Percentiles rank a stretch among this genome's conserved stretches.
Conservation (phyloP, 2,797 vertebrate genomes). For the Lerista edwardsae region DNA sequence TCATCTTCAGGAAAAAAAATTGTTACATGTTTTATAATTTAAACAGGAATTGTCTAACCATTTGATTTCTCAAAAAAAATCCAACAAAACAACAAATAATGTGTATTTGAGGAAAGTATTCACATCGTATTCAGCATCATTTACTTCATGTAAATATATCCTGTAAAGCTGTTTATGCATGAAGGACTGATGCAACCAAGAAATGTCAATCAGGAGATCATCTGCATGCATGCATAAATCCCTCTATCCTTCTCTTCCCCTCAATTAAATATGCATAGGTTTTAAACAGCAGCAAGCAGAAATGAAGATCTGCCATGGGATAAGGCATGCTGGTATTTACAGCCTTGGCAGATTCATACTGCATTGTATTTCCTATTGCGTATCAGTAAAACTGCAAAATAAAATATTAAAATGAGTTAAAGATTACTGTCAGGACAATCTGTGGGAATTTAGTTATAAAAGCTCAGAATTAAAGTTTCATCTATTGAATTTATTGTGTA, state of each 20-base stretch:
- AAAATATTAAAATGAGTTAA: neutral
- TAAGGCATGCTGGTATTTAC: neutral
- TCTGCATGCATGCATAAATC: conserved; percentile 44
- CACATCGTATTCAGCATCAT: conserved; percentile 58
- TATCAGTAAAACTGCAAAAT: neutral
- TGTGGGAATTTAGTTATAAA: neutral
- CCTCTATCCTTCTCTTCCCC: conserved; percentile 16
- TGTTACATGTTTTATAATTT: conserved; percentile 27
- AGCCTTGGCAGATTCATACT: neutral
- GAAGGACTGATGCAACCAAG: conserved; percentile 66
- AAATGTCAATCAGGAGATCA: conserved; percentile 67
- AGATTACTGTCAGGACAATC: neutral
- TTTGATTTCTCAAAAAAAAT: conserved; percentile 7
- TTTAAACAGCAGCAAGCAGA: conserved; percentile 54
- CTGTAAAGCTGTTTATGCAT: conserved; percentile 64
- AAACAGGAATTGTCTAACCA: conserved; percentile 28
- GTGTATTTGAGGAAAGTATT: conserved; percentile 57
- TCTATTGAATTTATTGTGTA: neutral
- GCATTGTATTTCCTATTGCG: neutral
- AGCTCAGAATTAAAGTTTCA: neutral
- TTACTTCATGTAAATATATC: conserved; percentile 61
- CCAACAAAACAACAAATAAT: conserved; percentile 39
- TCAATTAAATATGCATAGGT: conserved; percentile 44
- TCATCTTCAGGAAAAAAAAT: neutral
- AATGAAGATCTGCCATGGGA: conserved; percentile 22